Evolutionary conservation across 1,140 invertebrate species (phyloP).

Genomic region (Ips nitidus): DNA sequence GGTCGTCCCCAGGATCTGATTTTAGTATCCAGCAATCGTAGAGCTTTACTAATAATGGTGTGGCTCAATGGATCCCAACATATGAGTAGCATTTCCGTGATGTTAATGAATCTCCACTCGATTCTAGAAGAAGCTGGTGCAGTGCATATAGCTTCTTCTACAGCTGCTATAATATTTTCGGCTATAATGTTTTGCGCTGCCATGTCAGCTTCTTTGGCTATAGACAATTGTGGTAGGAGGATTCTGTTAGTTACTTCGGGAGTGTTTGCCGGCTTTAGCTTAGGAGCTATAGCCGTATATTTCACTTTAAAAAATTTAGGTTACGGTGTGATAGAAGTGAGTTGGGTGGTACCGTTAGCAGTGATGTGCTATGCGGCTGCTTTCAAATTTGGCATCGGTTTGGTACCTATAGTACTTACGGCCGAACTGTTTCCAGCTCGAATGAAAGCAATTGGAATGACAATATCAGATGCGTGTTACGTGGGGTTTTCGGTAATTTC

Average conservation of each 20-base stretch:
- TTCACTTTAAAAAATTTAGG: slow-evolving; percentile 41
- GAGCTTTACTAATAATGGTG: slow-evolving; percentile 48
- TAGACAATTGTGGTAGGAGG: slow-evolving; percentile 54
- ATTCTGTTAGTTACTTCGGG: slow-evolving; percentile 50
- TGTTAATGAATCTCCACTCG: slow-evolving; percentile 59
- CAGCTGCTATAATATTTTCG: slow-evolving; percentile 52
- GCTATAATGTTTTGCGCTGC: slow-evolving; percentile 45
- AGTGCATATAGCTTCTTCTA: slow-evolving; percentile 38
- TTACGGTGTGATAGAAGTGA: slow-evolving; percentile 31
- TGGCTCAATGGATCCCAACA: slow-evolving; percentile 60
- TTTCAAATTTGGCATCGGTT: slow-evolving; percentile 45
- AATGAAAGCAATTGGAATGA: slow-evolving; percentile 56
- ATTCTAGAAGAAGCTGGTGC: slow-evolving; percentile 53
- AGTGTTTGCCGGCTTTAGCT: slow-evolving; percentile 36
- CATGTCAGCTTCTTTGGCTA: slow-evolving; percentile 46
- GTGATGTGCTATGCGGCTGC: slow-evolving; percentile 43
- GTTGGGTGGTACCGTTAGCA: slow-evolving; percentile 40
- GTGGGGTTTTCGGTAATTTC: slow-evolving; percentile 61
- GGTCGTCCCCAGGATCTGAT: slow-evolving; percentile 42
- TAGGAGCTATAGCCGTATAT: slow-evolving; percentile 41
- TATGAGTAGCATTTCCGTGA: slow-evolving; percentile 55
- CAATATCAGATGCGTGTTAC: slow-evolving; percentile 45
- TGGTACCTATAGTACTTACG: slow-evolving; percentile 73
- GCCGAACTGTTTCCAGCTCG: slow-evolving; percentile 66
- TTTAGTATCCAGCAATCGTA: slow-evolving; percentile 40